Evolutionary conservation across 92 coral and sea anemone genomes (phyloP).

Genomic region (Epizoanthus ramosus): DNA sequence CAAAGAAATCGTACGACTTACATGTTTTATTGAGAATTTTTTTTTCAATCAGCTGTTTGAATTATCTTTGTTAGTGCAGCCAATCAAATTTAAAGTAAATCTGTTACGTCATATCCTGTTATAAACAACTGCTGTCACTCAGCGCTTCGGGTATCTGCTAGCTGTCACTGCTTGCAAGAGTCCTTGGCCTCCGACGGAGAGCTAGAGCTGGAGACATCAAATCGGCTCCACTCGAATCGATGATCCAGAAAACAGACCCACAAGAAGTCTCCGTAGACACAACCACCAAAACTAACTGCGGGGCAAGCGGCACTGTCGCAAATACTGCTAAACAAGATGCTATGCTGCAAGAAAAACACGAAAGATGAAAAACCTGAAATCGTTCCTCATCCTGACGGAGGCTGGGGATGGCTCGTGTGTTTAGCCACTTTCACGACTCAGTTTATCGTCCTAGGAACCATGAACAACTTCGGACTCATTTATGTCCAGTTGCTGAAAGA

Average conservation of each 20-base stretch:
- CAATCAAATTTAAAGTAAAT: slow-evolving; percentile 9
- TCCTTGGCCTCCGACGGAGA: not conserved
- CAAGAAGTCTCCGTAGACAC: not conserved
- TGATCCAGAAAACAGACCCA: not conserved
- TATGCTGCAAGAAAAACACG: slow-evolving; percentile 73
- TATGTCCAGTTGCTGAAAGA: slow-evolving; percentile 80
- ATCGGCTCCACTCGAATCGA: not conserved
- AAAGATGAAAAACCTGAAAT: slow-evolving; percentile 68
- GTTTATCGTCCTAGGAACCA: slow-evolving; percentile 93
- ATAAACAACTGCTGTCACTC: slow-evolving; percentile 3
- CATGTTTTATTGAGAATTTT: slow-evolving; percentile 15
- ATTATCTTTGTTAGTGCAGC: not conserved
- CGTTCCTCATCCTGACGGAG: slow-evolving; percentile 93
- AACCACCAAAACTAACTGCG: not conserved
- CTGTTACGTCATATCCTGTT: slow-evolving; percentile 31
- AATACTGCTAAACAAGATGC: slow-evolving; percentile 38
- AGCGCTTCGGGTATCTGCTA: not conserved
- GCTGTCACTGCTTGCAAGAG: not conserved
- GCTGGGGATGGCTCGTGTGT: slow-evolving; percentile 99
- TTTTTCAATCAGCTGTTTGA: slow-evolving; percentile 28
- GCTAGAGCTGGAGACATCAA: not conserved
- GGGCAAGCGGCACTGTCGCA: not conserved
- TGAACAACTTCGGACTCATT: slow-evolving; percentile 95
- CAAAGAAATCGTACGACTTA: slow-evolving; percentile 37
- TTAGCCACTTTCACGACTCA: slow-evolving; percentile 88